phyloP scores from a whole-genome alignment of 2,797 vertebrate genomes.

The Emys orbicularis region DNA sequence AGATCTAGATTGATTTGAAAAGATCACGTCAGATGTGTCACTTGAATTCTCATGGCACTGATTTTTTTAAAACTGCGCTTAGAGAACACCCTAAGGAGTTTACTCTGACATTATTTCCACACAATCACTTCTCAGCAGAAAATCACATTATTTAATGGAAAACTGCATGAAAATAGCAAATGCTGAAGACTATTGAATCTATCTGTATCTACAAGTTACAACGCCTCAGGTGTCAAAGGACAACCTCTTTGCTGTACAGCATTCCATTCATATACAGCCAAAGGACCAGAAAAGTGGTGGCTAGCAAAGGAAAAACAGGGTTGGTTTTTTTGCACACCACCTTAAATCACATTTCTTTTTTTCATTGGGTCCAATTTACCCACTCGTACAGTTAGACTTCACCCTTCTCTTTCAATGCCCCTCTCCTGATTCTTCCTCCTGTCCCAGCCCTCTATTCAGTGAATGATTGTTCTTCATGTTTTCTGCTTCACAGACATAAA shows the following conservation, averaged over 20 bases:
- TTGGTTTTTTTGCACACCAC: not conserved
- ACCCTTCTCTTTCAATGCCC: not conserved
- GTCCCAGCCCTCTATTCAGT: not conserved
- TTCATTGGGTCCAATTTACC: not conserved
- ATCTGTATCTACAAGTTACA: not conserved
- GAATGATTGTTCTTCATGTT: not conserved
- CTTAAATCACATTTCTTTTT: not conserved
- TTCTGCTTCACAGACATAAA: not conserved
- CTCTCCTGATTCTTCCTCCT: not conserved
- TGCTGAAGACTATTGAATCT: not conserved
- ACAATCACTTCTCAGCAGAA: not conserved
- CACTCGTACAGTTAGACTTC: not conserved
- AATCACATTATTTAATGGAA: not conserved
- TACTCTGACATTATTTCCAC: fast-evolving
- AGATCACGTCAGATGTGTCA: not conserved
- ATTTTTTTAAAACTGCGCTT: not conserved
- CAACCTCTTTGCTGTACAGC: not conserved
- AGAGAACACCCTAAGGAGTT: not conserved
- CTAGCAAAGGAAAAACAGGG: not conserved
- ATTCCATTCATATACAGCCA: not conserved
- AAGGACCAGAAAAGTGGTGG: not conserved
- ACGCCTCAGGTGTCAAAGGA: not conserved
- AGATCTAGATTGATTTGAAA: not conserved
- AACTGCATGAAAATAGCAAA: not conserved
- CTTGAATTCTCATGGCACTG: not conserved